Evolutionary conservation across 2,113 vertebrate genomes (phyloP), one percentile per base, ranked within the genome.

Genomic region (Natator depressus): DNA sequence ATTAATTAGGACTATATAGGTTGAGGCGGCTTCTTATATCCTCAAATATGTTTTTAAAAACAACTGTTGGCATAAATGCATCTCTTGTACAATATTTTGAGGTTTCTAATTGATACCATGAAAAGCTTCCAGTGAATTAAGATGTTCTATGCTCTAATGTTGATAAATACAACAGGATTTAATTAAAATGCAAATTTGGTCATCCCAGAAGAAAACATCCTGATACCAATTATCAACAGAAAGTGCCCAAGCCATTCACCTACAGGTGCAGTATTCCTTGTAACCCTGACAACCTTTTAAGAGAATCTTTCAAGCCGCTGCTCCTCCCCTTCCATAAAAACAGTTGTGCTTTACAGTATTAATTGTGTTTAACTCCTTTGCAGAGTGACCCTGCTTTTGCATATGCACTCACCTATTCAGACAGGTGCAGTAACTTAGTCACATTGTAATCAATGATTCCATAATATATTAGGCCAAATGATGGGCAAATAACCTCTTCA

Each of bases 161-260:
- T 92, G 80, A 96, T 42, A 95, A 95, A 94, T 75, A 42, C 62
- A 95, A 79, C 42, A 20, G 65, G 17, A 85, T 59, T 82, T 89
- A 84, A 97, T 93, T 91, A 86, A 97, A 97, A 96, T 93, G 85
- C 78, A 96, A 89, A 59, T 95, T 82, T 84, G 85, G 80, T 85
- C 79, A 88, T 85, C 79, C 72, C 0, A 0, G 76, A 94, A 84
- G 75, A 84, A 94, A 97, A 75, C 54, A 53, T 94, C 93, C 42
- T 4, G 4, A 93, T 87, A 47, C 46, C 75, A 91, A 31, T 94
- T 90, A 80, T 47, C 79, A 92, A 82, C 38, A 94, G 38, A 82
- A 10, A 93, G 85, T 87, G 88, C 62, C 88, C 88, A 87, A 93
- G 82, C 81, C 62, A 80, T 86, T 95, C 80, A 93, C 90, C 86